Evolutionary conservation across 2,797 vertebrate species (phyloP).

Genomic region (Eutrigla gurnardus): DNA sequence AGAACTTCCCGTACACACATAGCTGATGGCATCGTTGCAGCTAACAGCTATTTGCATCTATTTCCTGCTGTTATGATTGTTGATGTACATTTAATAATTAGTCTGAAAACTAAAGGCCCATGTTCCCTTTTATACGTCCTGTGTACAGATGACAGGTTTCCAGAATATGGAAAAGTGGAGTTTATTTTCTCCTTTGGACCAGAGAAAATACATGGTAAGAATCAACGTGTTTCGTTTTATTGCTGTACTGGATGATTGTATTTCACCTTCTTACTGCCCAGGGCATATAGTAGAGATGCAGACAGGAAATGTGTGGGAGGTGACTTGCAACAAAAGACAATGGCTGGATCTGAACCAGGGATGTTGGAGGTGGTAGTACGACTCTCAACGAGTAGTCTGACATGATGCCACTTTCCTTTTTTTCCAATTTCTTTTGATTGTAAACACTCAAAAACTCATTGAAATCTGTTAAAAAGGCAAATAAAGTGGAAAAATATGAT

Average conservation of each 20-base stretch:
- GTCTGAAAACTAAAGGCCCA: neutral
- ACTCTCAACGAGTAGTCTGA: neutral
- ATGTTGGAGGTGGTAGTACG: neutral
- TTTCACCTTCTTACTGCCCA: neutral
- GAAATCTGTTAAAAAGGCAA: neutral
- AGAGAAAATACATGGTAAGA: slow-evolving; percentile 96
- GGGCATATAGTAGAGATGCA: neutral
- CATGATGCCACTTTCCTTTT: neutral
- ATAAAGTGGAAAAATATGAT: neutral
- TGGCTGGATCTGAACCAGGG: neutral
- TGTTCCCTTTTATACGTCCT: neutral
- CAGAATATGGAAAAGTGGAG: slow-evolving; percentile 97
- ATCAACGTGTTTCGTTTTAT: slow-evolving; percentile 22
- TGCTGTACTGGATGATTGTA: neutral
- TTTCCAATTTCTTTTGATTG: neutral
- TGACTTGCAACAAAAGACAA: neutral
- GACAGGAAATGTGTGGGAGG: neutral
- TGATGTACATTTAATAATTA: neutral
- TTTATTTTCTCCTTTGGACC: slow-evolving; percentile 98
- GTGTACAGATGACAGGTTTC: slow-evolving; percentile 92
- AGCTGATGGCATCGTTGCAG: too few species aligned
- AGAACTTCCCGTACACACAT: too few species aligned
- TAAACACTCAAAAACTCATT: neutral
- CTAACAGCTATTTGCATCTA: too few species aligned
- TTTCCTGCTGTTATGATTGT: neutral